Conservation (phyloP, 2,797 vertebrate genomes). For the Takifugu rubripes region DNA sequence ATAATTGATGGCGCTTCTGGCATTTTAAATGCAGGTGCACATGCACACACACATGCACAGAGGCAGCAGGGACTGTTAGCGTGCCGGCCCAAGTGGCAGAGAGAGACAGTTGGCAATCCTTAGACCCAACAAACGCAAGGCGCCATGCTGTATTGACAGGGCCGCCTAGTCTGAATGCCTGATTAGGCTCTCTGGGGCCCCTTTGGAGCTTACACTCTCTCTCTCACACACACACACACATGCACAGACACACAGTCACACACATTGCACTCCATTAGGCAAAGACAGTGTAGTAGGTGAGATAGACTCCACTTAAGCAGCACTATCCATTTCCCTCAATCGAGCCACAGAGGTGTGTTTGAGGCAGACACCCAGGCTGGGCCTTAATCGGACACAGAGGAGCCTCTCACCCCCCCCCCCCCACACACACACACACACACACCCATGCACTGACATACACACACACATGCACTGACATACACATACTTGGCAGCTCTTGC, state of each 20-base stretch:
- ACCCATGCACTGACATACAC: slow-evolving; percentile 3
- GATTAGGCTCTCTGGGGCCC: slow-evolving; percentile 93
- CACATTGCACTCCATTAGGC: slow-evolving; percentile 78
- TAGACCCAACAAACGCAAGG: slow-evolving; percentile 89
- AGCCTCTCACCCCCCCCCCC: slow-evolving; percentile 42
- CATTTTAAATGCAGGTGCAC: slow-evolving; percentile 50
- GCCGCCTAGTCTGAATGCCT: slow-evolving; percentile 89
- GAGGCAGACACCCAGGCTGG: slow-evolving; percentile 72
- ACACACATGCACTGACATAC: slow-evolving; percentile 8
- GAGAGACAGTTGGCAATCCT: slow-evolving; percentile 77
- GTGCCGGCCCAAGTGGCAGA: slow-evolving; percentile 61
- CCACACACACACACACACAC: slow-evolving; percentile 10
- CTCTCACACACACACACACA: slow-evolving; percentile 50
- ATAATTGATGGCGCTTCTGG: slow-evolving; percentile 90
- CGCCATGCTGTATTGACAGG: slow-evolving; percentile 92
- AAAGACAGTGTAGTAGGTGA: slow-evolving; percentile 77
- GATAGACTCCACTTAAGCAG: slow-evolving; percentile 81
- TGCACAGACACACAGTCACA: slow-evolving; percentile 55
- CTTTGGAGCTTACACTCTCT: slow-evolving; percentile 69
- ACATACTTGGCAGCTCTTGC: not conserved
- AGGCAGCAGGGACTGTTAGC: slow-evolving; percentile 79
- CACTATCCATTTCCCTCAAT: slow-evolving; percentile 79
- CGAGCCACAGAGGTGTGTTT: slow-evolving; percentile 74
- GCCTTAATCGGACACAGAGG: slow-evolving; percentile 70
- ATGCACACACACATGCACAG: slow-evolving; percentile 50